These are phyloP conservation scores for Furcula furcula DNA, from an alignment of 2,888 invertebrate genomes.

Conservation along the genomic window DNA sequence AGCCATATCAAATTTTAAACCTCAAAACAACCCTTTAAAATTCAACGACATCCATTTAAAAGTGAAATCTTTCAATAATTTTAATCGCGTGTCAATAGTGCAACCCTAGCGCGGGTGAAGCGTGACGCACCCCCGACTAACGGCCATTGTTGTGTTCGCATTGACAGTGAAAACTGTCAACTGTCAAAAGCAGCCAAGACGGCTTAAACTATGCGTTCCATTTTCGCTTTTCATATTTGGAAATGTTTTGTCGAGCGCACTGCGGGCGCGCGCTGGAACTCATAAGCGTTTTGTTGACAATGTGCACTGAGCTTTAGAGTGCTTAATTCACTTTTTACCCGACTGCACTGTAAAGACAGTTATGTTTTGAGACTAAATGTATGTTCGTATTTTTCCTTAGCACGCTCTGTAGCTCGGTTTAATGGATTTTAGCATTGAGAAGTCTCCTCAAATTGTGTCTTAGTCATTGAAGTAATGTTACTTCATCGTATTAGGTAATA, in stretches of 20 bases:
- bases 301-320: conserved; percentile 32
- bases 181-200: conserved; percentile 78
- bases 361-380: too few species aligned
- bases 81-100: conserved; percentile 72
- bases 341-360: too few species aligned
- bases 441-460: too few species aligned
- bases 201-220: conserved; percentile 77
- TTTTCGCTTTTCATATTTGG: conserved; percentile 67
- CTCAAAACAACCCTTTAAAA: conserved; percentile 56
- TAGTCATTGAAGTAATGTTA: too few species aligned
- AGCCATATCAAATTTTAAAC: conserved; percentile 28
- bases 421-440: too few species aligned
- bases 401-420: too few species aligned
- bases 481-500: too few species aligned
- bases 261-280: conserved; percentile 47
- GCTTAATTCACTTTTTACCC: too few species aligned
- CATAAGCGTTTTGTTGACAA: conserved; percentile 35
- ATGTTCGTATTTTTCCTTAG: too few species aligned
- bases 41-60: conserved; percentile 50
- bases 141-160: conserved; percentile 62
- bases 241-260: conserved; percentile 54
- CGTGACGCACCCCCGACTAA: conserved; percentile 75
- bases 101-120: conserved; percentile 44
- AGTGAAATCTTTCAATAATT: conserved; percentile 71
- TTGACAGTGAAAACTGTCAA: conserved; percentile 79